phyloP scores from a whole-genome alignment of 1,140 invertebrate species.

The Aplysia californica region DNA sequence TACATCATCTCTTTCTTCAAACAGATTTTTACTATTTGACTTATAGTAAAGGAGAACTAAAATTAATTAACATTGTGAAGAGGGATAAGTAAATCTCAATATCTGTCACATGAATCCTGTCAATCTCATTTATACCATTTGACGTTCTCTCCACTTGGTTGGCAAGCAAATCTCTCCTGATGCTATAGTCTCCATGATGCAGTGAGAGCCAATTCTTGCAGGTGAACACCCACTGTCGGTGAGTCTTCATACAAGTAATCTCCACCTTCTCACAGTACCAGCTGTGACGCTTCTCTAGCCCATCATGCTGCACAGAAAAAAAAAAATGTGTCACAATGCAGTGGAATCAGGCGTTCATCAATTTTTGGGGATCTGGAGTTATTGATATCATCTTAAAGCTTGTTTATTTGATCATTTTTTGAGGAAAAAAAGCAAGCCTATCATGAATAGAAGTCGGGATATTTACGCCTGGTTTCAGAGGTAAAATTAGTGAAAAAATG shows the following conservation, averaged over 20 bases:
- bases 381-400: background rate
- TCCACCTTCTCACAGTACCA: constrained; percentile 31
- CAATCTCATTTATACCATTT: background rate
- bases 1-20: too few relatives aligned
- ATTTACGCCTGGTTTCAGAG: background rate
- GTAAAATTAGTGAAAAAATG: background rate
- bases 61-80: too few relatives aligned
- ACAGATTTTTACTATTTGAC: too few relatives aligned
- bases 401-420: background rate
- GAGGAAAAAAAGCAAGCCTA: background rate
- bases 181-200: constrained; percentile 29
- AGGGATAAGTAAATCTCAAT: too few relatives aligned
- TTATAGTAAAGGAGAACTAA: too few relatives aligned
- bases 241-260: constrained; percentile 20
- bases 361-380: background rate
- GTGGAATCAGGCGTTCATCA: background rate
- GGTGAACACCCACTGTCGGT: constrained; percentile 55
- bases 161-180: background rate
- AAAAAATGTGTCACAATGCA: background rate
- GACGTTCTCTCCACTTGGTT: background rate
- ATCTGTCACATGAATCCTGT: too few relatives aligned
- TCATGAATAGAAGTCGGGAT: background rate
- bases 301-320: background rate
- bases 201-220: constrained; percentile 66
- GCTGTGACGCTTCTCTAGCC: constrained; percentile 7